phyloP scores from a whole-genome alignment of 2,113 vertebrate species.

The Vidua chalybeata region DNA sequence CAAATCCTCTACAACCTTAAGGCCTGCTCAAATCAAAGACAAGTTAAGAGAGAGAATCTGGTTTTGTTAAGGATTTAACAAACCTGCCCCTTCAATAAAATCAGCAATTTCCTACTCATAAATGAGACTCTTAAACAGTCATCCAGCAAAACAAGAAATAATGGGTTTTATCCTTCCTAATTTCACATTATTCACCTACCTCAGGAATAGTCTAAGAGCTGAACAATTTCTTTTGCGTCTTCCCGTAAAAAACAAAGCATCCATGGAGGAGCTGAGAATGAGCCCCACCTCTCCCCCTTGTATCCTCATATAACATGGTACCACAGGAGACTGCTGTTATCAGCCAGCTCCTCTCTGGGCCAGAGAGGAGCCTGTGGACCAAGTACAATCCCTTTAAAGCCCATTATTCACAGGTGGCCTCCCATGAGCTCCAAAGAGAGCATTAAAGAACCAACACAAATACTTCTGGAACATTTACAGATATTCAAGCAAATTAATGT shows the following conservation, averaged over 20 bases:
- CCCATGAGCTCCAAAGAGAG: background rate
- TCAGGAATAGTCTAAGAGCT: background rate
- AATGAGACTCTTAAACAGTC: background rate
- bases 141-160: constrained; percentile 7
- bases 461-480: background rate
- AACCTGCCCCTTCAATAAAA: constrained; percentile 7
- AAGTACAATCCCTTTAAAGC: background rate
- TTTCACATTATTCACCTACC: background rate
- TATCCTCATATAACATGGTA: background rate
- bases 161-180: constrained; percentile 15
- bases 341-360: background rate
- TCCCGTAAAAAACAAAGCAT: background rate
- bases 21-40: background rate
- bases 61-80: constrained; percentile 12
- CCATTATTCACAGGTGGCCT: background rate
- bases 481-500: background rate
- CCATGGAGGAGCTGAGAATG: background rate
- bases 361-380: background rate
- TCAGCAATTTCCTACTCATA: background rate
- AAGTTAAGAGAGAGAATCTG: background rate
- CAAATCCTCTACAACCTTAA: background rate
- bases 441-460: background rate
- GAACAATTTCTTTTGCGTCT: background rate
- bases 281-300: background rate
- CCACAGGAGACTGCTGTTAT: background rate